Base-by-base conservation (phyloP, 2,113 vertebrate genomes). In the Tenrec ecaudatus region DNA sequence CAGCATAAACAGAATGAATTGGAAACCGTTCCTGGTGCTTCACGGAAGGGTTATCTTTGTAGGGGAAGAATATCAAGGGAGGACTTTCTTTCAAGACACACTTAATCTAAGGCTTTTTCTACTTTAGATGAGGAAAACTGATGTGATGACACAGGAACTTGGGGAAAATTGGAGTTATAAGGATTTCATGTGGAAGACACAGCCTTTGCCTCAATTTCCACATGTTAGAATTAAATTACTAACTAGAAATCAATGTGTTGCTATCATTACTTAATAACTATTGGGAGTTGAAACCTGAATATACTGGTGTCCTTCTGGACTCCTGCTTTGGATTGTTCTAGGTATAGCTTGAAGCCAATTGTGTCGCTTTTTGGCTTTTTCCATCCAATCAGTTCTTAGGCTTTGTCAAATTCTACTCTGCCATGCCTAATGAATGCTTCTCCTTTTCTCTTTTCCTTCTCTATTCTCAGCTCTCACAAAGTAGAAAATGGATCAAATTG, bases 231-330 rank as follows among this genome's bases (percentile, higher is more conserved):
- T 69, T 71, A 76, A 77, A 71, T 75, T 57, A 27, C 27, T 62
- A 23, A 40, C 4, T 38, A 91, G 83, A 29, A 9, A 57, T 10
- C 14, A 58, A 27, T 7, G 14, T 6, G 1, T 58, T 64, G 38
- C 19, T 47, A 11, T 57, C 60, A 38, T 0, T 57, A 58, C 29
- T 57, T 27, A 88, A 22, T 6, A 23, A 3, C 1, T 64, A 20
- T 0, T 1, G 1, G 58, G 71, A 62, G 5, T 15, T 84, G 15
- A 8, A 75, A 36, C 36, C 77, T 43, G 22, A 60, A 36, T 4
- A 2, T 19, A 2, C 0, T 0, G 1, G 8, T 0, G 11, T 77
- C 27, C 16, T 36, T 5, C 2, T 71, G 25, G 75, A 80, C 12
- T 83, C 11, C 8, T 19, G 29, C 23, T 60, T 81, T 64, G 82